These are phyloP conservation scores for Megaceryle maxima DNA, from an alignment of 2,113 vertebrate species.

Conservation along the genomic window DNA sequence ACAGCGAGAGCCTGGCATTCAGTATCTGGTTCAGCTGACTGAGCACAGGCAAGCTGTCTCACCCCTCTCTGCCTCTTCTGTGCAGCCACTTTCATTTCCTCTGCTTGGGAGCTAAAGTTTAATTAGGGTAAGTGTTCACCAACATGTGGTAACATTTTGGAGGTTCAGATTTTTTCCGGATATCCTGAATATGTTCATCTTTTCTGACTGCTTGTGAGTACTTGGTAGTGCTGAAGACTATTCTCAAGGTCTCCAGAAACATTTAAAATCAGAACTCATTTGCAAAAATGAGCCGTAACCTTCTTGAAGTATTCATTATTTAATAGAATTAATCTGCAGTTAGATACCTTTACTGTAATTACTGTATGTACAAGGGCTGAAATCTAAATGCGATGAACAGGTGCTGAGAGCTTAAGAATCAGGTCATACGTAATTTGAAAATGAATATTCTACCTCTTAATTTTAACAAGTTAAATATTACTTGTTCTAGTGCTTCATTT, in stretches of 20 bases:
- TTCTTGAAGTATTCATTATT: slow-evolving; percentile 6
- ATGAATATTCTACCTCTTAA: not conserved
- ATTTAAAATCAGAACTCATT: not conserved
- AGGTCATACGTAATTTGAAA: not conserved
- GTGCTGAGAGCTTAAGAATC: not conserved
- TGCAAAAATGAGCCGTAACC: not conserved
- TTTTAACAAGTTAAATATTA: not conserved
- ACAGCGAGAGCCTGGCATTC: accelerated
- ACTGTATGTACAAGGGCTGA: not conserved
- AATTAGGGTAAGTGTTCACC: not conserved
- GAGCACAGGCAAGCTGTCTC: accelerated
- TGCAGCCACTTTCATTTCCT: not conserved
- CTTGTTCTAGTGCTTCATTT: not conserved
- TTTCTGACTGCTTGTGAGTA: not conserved
- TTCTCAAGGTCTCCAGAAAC: not conserved
- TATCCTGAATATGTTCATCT: not conserved
- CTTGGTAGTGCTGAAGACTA: not conserved
- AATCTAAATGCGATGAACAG: not conserved
- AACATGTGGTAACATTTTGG: accelerated
- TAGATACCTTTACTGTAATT: slow-evolving; percentile 13
- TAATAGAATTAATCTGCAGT: slow-evolving; percentile 9
- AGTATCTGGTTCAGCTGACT: not conserved
- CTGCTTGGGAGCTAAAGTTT: not conserved
- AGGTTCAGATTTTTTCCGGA: not conserved
- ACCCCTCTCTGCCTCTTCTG: not conserved